These are phyloP conservation scores for Trileptium ribeirensis DNA, from an alignment of 2,888 invertebrate genomes.

Conservation along the genomic window DNA sequence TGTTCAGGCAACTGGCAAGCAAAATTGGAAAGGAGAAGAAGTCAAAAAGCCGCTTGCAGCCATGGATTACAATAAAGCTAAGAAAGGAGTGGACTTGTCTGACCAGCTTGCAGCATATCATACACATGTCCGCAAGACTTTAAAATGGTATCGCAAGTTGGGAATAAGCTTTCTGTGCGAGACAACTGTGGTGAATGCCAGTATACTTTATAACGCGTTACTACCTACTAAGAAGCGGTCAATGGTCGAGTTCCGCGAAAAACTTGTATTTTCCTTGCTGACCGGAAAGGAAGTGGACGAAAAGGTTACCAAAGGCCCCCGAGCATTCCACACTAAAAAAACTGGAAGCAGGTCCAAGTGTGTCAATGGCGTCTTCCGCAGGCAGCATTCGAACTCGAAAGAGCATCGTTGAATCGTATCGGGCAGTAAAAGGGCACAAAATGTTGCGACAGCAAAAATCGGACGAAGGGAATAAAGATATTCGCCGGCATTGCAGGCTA, in stretches of 20 bases:
- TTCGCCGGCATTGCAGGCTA: neutral
- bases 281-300: neutral
- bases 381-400: too few species aligned
- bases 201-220: slow-evolving; percentile 37
- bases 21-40: slow-evolving; percentile 36
- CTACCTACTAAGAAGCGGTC: neutral
- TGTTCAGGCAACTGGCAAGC: slow-evolving; percentile 16
- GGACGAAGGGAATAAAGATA: too few species aligned
- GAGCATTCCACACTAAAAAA: too few species aligned
- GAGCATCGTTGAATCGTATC: too few species aligned
- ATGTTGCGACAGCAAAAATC: too few species aligned
- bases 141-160: slow-evolving; percentile 51
- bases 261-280: neutral
- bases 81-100: slow-evolving; percentile 47
- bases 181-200: slow-evolving; percentile 45
- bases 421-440: too few species aligned
- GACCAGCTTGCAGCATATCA: slow-evolving; percentile 44
- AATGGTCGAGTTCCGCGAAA: neutral
- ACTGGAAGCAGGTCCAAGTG: too few species aligned
- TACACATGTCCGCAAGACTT: slow-evolving; percentile 46
- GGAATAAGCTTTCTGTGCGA: slow-evolving; percentile 47
- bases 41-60: slow-evolving; percentile 15
- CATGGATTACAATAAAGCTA: slow-evolving; percentile 48
- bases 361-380: too few species aligned
- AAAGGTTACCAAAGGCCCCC: too few species aligned